Conservation (phyloP, 2,113 vertebrate species). For the Dryoscopus gambensis region DNA sequence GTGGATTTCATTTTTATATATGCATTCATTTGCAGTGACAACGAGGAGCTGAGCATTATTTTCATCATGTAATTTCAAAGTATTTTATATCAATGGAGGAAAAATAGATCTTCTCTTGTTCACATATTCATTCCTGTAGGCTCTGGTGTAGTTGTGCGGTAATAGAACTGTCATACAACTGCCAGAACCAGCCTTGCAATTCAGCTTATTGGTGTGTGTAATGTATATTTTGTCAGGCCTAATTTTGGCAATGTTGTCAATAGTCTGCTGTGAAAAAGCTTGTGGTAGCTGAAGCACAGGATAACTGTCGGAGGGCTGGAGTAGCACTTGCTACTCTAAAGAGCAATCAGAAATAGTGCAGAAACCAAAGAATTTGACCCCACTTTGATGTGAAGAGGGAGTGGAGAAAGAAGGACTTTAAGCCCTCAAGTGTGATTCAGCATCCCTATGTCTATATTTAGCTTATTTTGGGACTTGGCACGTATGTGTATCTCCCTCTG, state of each 20-base stretch:
- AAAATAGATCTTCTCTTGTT: not conserved
- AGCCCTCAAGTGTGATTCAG: not conserved
- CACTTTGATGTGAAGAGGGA: not conserved
- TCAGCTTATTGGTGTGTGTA: not conserved
- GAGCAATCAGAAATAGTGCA: not conserved
- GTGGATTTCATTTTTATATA: not conserved
- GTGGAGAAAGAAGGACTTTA: not conserved
- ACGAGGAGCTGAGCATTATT: not conserved
- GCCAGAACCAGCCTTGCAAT: not conserved
- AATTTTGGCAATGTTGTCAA: not conserved
- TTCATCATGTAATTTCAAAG: not conserved
- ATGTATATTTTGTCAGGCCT: not conserved
- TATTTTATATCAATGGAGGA: not conserved
- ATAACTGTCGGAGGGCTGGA: not conserved
- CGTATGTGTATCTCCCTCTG: accelerated
- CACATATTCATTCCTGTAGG: not conserved
- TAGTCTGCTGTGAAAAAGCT: not conserved
- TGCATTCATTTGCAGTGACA: not conserved
- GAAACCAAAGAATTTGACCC: not conserved
- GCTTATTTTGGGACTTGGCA: not conserved
- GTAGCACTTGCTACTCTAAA: not conserved
- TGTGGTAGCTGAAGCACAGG: not conserved
- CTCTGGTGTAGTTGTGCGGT: not conserved
- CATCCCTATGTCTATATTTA: not conserved
- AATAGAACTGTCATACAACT: not conserved